phyloP scores from a whole-genome alignment of 2,113 vertebrate genomes.

The Albula goreensis region DNA sequence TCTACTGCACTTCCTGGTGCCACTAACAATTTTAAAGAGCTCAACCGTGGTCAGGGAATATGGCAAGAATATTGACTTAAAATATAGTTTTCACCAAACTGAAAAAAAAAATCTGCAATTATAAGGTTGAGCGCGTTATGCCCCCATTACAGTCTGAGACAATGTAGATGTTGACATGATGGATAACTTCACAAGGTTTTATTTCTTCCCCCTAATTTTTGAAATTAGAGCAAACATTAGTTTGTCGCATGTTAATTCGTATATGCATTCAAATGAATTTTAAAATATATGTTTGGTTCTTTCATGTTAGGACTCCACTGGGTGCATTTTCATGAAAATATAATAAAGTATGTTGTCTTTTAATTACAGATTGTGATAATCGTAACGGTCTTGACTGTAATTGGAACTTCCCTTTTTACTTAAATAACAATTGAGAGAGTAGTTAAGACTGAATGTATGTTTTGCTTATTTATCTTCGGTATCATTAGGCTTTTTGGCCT shows the following conservation, averaged over 20 bases:
- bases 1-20: background rate
- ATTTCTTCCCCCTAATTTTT: no score
- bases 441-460: background rate
- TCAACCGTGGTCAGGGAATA: background rate
- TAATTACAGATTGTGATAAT: background rate
- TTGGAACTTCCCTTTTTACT: background rate
- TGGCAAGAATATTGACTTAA: background rate
- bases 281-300: background rate
- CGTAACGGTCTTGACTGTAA: no score
- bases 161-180: no score
- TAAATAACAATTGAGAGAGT: background rate
- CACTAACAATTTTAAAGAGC: background rate
- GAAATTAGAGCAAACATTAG: no score
- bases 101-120: no score
- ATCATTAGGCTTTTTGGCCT: background rate
- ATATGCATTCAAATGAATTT: background rate
- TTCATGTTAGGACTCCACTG: no score
- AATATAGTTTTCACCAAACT: conserved; percentile 10
- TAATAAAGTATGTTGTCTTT: background rate
- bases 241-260: no score
- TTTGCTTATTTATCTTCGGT: background rate
- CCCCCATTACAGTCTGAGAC: no score
- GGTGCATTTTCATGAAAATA: no score
- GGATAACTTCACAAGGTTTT: no score
- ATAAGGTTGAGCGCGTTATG: no score